A percentile compares a stretch with the other conserved stretches of the same genome.
Evolutionary conservation across 2,888 invertebrate genomes (phyloP).

Genomic region (Lasioglossum villosulum): DNA sequence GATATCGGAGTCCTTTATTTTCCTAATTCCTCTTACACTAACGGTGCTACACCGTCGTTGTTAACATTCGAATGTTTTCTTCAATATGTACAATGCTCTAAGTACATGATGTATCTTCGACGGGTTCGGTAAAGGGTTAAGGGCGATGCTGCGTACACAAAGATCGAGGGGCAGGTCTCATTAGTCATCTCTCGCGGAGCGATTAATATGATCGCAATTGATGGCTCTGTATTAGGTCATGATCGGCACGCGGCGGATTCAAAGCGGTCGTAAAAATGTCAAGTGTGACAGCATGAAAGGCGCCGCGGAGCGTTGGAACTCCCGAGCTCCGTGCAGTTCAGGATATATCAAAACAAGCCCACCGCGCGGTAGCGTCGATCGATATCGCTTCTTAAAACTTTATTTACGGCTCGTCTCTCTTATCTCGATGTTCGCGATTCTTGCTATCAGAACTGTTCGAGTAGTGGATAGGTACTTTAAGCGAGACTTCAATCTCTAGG

Average conservation of each 20-base stretch:
- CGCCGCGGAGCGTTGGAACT: neutral
- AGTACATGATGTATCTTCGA: neutral
- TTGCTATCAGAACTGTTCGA: neutral
- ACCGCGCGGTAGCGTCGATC: neutral
- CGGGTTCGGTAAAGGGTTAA: neutral
- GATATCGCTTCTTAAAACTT: neutral
- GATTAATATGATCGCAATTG: neutral
- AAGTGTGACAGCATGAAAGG: neutral
- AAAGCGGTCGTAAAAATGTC: slow-evolving; percentile 2
- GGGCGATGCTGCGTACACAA: neutral
- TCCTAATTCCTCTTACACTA: too few species aligned
- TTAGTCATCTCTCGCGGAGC: neutral
- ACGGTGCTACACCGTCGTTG: too few species aligned
- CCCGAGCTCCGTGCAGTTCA: neutral
- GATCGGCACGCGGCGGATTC: neutral
- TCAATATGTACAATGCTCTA: neutral
- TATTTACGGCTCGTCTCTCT: neutral
- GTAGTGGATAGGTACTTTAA: neutral
- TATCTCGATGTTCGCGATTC: neutral
- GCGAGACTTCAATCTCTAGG: neutral
- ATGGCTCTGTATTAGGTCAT: neutral
- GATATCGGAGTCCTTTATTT: too few species aligned
- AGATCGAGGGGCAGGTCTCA: neutral
- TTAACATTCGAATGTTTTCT: neutral
- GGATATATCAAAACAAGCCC: neutral